A percentile compares a stretch with the other conserved stretches of the same genome.
phyloP scores from a whole-genome alignment of 2,888 invertebrate species.

The Cheilosia pagana region DNA sequence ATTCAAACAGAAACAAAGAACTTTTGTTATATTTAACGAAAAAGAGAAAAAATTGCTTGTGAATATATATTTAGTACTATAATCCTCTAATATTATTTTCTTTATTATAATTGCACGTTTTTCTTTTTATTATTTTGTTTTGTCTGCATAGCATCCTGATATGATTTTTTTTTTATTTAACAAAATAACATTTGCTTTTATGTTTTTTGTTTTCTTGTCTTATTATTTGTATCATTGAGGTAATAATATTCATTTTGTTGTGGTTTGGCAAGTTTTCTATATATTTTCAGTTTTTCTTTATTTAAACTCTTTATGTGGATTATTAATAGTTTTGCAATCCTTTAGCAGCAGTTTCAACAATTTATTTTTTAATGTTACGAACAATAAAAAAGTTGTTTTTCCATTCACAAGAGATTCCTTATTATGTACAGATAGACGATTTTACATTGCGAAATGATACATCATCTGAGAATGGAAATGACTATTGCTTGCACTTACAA shows the following conservation, averaged over 20 bases:
- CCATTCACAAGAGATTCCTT: constrained; percentile 26
- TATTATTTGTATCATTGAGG: constrained; percentile 61
- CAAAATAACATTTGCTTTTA: constrained; percentile 43
- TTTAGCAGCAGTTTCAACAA: constrained; percentile 56
- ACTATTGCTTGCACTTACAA: constrained; percentile 43
- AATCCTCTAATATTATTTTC: constrained; percentile 21
- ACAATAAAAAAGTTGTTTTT: not conserved
- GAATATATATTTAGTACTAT: constrained; percentile 4
- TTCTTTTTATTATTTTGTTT: constrained; percentile 5
- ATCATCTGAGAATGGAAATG: constrained; percentile 50
- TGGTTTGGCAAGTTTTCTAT: constrained; percentile 60
- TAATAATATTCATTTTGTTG: constrained; percentile 44
- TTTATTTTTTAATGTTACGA: not conserved
- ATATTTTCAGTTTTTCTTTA: constrained; percentile 9
- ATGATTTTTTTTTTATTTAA: constrained; percentile 59
- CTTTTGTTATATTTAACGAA: too few relatives aligned
- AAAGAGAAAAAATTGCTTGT: not conserved
- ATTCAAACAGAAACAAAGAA: too few relatives aligned
- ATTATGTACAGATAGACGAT: constrained; percentile 25
- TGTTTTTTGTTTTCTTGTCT: constrained; percentile 2
- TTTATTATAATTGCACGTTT: constrained; percentile 52
- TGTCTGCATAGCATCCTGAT: constrained; percentile 62
- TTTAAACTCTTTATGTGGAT: not conserved
- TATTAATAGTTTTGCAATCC: constrained; percentile 26
- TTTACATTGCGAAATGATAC: constrained; percentile 8